Evolutionary conservation across 2,113 vertebrate genomes (phyloP).

Genomic region (Dascyllus trimaculatus): DNA sequence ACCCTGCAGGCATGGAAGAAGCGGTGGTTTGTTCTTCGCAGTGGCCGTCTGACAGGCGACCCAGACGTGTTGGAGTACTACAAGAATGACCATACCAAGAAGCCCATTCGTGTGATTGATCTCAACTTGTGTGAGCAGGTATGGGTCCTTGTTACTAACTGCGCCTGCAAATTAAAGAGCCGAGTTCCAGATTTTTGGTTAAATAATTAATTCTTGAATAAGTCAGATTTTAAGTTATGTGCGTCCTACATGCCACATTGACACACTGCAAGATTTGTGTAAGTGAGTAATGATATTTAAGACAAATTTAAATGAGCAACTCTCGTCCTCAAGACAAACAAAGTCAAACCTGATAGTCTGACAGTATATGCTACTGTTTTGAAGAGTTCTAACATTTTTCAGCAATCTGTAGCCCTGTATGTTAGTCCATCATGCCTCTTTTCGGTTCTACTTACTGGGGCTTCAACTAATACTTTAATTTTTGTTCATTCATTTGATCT

Average conservation of each 20-base stretch:
- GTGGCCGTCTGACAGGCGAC: constrained; percentile 95
- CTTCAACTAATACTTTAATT: no score
- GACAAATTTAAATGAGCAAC: no score
- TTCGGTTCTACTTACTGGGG: no score
- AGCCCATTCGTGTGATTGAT: constrained; percentile 99
- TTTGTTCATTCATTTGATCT: no score
- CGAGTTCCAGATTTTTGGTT: neutral
- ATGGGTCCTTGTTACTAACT: neutral
- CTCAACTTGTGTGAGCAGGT: constrained; percentile 98
- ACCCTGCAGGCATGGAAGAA: constrained; percentile 97
- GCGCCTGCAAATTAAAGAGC: neutral
- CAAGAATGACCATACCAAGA: constrained; percentile 99
- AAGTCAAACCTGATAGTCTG: no score
- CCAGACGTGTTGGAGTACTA: constrained; percentile 99
- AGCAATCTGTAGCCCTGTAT: no score
- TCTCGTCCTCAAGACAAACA: no score
- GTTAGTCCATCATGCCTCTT: no score
- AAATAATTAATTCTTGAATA: neutral
- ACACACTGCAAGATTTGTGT: neutral
- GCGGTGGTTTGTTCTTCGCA: constrained; percentile 98
- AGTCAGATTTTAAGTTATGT: neutral
- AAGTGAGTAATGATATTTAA: no score
- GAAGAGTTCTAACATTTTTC: no score
- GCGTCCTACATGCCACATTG: neutral
- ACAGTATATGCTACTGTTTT: no score